Percentiles rank a stretch among this genome's conserved stretches.
Evolutionary conservation across 2,888 invertebrate genomes (phyloP).

Genomic region (Liposcelis brunnea): DNA sequence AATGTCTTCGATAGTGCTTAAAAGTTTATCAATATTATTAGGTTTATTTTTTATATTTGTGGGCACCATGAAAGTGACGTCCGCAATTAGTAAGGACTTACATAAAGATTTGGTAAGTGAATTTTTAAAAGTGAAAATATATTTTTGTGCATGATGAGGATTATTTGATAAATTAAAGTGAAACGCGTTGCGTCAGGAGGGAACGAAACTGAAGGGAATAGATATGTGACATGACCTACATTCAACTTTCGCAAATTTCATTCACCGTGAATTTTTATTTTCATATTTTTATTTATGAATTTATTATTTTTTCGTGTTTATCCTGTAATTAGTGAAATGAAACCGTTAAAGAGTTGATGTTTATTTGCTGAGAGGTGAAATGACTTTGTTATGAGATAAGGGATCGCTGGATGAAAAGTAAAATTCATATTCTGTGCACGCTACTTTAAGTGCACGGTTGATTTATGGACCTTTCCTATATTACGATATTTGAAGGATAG

Average conservation of each 20-base stretch:
- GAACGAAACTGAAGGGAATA: background rate
- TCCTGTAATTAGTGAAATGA: too few relatives aligned
- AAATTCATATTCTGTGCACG: too few relatives aligned
- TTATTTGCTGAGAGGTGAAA: too few relatives aligned
- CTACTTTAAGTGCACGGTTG: too few relatives aligned
- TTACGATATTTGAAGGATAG: too few relatives aligned
- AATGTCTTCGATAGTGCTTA: conserved; percentile 64
- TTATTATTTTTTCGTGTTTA: too few relatives aligned
- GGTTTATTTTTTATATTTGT: conserved; percentile 92
- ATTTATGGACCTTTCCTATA: too few relatives aligned
- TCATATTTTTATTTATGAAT: background rate
- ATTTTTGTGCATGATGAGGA: background rate
- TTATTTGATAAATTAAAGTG: background rate
- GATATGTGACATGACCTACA: background rate
- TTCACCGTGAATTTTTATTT: background rate
- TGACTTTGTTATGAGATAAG: too few relatives aligned
- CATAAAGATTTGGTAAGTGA: conserved; percentile 86
- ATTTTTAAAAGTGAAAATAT: conserved; percentile 11
- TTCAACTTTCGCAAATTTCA: background rate
- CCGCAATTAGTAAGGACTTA: conserved; percentile 81
- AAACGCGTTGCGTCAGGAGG: background rate
- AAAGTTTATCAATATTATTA: conserved; percentile 75
- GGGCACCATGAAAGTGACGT: conserved; percentile 81
- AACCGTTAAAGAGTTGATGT: too few relatives aligned
- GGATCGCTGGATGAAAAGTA: too few relatives aligned